Evolutionary conservation across 1,140 invertebrate genomes (phyloP).

Genomic region (Anastrepha obliqua): DNA sequence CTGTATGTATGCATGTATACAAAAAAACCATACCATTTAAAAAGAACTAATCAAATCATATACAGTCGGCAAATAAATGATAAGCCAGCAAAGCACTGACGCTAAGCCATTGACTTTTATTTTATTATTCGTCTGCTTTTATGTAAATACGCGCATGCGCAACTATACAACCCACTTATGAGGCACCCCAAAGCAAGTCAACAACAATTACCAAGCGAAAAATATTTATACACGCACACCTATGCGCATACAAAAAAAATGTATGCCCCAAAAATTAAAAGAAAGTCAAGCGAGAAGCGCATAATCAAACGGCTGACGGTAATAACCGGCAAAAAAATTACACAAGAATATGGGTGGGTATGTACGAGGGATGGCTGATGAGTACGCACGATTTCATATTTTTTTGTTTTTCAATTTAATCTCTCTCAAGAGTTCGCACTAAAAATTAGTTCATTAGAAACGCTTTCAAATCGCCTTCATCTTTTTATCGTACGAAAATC

Average conservation of each 20-base stretch:
- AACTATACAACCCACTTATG: background rate
- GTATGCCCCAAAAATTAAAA: background rate
- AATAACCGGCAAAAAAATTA: background rate
- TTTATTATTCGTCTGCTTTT: background rate
- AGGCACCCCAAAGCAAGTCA: background rate
- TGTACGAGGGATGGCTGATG: too few relatives aligned
- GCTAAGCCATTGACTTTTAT: conserved; percentile 1
- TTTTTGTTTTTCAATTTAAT: too few relatives aligned
- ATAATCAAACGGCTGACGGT: background rate
- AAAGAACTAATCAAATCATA: background rate
- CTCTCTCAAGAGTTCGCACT: too few relatives aligned
- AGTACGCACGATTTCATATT: too few relatives aligned
- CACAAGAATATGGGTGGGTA: background rate
- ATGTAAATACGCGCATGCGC: background rate
- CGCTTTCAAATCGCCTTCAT: too few relatives aligned
- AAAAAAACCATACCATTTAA: background rate
- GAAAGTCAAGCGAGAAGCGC: background rate
- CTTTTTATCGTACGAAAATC: too few relatives aligned
- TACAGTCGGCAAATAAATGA: conserved; percentile 3
- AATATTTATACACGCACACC: background rate
- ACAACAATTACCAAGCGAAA: too few relatives aligned
- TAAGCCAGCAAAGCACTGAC: background rate
- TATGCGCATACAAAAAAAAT: too few relatives aligned
- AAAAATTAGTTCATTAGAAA: too few relatives aligned
- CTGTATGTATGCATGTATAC: background rate